phyloP scores from a whole-genome alignment of 2,113 vertebrate species.

The Odocoileus virginianus region DNA sequence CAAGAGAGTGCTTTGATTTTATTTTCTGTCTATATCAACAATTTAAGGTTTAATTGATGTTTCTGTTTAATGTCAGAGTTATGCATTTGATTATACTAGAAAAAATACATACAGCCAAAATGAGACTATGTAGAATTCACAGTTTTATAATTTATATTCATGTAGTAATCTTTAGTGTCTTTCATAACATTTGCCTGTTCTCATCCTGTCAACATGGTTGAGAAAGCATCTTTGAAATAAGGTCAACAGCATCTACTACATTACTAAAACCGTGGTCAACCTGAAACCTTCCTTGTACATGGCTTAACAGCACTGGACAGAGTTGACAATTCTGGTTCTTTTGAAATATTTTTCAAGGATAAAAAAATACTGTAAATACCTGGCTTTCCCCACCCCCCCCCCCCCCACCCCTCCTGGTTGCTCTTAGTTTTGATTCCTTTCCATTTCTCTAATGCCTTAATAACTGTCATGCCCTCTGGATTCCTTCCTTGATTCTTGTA shows the following conservation, averaged over 20 bases:
- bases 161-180: background rate
- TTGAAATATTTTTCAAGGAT: background rate
- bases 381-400: background rate
- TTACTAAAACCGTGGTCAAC: background rate
- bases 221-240: background rate
- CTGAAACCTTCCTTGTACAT: background rate
- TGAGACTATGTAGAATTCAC: background rate
- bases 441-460: background rate
- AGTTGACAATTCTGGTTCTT: background rate
- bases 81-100: background rate
- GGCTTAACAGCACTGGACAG: background rate
- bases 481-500: background rate
- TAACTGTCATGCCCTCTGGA: accelerated
- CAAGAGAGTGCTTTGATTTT: background rate
- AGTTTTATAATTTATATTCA: background rate
- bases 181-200: background rate
- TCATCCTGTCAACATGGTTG: background rate
- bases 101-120: background rate
- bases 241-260: background rate
- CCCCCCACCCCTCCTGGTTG: accelerated
- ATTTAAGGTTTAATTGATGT: background rate
- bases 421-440: background rate
- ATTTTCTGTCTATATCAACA: conserved; percentile 23
- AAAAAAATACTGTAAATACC: background rate
- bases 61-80: background rate